Evolutionary conservation across 2,113 vertebrate genomes (phyloP).

Genomic region (Hypanus sabinus): DNA sequence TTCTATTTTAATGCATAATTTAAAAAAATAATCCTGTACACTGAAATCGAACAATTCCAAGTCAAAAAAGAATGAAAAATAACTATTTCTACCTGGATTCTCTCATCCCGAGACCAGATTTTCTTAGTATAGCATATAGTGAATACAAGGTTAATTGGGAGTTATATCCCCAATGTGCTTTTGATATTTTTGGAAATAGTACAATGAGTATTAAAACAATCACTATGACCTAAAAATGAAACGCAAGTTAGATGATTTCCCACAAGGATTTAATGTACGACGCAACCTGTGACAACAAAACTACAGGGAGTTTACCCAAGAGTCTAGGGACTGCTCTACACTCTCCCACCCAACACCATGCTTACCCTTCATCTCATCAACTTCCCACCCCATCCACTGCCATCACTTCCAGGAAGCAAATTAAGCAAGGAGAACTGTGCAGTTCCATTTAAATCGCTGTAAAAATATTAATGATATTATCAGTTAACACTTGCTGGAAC

Average conservation of each 20-base stretch:
- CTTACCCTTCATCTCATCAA: not conserved
- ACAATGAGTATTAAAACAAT: not conserved
- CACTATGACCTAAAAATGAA: not conserved
- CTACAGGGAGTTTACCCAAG: not conserved
- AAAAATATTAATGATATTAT: not conserved
- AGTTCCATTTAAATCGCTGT: not conserved
- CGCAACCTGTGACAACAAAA: not conserved
- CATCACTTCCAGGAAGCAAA: not conserved
- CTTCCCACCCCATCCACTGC: too few species aligned
- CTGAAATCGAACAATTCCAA: not conserved
- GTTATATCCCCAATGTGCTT: not conserved
- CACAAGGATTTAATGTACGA: not conserved
- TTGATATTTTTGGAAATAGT: not conserved
- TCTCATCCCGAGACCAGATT: not conserved
- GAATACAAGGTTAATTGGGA: slow-evolving; percentile 10
- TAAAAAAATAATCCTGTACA: not conserved
- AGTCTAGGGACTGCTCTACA: not conserved
- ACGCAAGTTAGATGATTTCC: not conserved
- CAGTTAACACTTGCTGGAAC: not conserved
- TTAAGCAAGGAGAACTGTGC: not conserved
- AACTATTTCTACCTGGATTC: not conserved
- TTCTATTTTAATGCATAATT: too few species aligned
- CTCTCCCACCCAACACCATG: too few species aligned
- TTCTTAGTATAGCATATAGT: not conserved
- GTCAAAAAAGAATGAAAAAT: not conserved